These are phyloP conservation scores for Saccostrea glomerata DNA, from an alignment of 1,140 invertebrate species.

Conservation along the genomic window DNA sequence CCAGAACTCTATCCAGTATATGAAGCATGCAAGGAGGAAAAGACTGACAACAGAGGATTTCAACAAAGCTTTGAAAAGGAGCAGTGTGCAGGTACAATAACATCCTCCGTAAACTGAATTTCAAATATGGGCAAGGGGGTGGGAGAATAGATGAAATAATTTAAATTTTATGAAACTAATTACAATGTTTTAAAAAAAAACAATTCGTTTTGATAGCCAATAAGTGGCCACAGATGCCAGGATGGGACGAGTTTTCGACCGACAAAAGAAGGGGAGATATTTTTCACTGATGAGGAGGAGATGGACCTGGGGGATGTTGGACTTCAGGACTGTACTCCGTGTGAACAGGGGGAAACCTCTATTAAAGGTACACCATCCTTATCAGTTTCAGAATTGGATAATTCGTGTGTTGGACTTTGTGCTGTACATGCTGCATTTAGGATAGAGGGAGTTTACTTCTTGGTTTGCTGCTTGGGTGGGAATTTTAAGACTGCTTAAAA, in stretches of 20 bases:
- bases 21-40: conserved; percentile 77
- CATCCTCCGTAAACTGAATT: too few relatives aligned
- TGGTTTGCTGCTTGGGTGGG: too few relatives aligned
- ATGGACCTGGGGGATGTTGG: conserved; percentile 66
- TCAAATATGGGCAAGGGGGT: too few relatives aligned
- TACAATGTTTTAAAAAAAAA: too few relatives aligned
- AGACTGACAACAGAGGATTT: conserved; percentile 76
- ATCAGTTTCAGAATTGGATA: too few relatives aligned
- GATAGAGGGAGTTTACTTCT: too few relatives aligned
- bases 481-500: too few relatives aligned
- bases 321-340: conserved; percentile 63
- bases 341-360: conserved; percentile 67
- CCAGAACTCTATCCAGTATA: conserved; percentile 76
- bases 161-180: too few relatives aligned
- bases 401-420: neutral
- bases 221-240: conserved; percentile 72
- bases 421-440: too few relatives aligned
- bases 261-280: conserved; percentile 70
- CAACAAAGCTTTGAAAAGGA: conserved; percentile 75
- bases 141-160: too few relatives aligned
- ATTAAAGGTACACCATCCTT: conserved; percentile 67
- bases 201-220: conserved; percentile 57
- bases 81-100: conserved; percentile 73
- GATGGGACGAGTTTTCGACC: conserved; percentile 67
- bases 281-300: conserved; percentile 72